A percentile compares a stretch with the other conserved stretches of the same genome.
phyloP scores from a whole-genome alignment of 2,888 invertebrate species.

The Cosmopolites sordidus region DNA sequence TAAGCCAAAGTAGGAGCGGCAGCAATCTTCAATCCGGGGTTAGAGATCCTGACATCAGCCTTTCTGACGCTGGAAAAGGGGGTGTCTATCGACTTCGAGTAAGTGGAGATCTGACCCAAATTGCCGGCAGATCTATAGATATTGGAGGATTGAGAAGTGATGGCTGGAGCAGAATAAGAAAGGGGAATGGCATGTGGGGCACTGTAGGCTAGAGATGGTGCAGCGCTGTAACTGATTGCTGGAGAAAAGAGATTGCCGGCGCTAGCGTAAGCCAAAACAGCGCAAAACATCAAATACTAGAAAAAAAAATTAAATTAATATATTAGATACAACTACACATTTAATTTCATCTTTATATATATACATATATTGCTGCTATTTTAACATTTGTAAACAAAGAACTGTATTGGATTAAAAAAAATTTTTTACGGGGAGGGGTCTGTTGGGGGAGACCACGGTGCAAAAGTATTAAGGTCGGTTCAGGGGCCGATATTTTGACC shows the following conservation, averaged over 20 bases:
- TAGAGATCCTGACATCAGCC: slow-evolving; percentile 66
- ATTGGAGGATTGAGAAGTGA: slow-evolving; percentile 59
- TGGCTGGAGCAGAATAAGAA: slow-evolving; percentile 52
- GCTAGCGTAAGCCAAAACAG: slow-evolving; percentile 51
- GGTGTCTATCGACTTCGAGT: slow-evolving; percentile 66
- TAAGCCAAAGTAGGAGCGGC: slow-evolving; percentile 29
- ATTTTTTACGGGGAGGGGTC: too few species aligned
- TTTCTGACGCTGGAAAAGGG: slow-evolving; percentile 70
- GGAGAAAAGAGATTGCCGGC: slow-evolving; percentile 53
- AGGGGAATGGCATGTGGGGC: slow-evolving; percentile 36
- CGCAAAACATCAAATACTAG: slow-evolving; percentile 53
- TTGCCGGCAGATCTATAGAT: slow-evolving; percentile 62
- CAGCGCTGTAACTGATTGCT: slow-evolving; percentile 48
- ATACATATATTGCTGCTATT: too few species aligned
- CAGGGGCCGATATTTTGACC: too few species aligned
- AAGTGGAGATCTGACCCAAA: slow-evolving; percentile 65
- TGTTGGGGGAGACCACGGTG: too few species aligned
- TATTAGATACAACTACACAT: too few species aligned
- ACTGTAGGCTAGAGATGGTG: slow-evolving; percentile 41
- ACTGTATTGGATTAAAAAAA: too few species aligned
- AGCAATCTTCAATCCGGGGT: slow-evolving; percentile 52
- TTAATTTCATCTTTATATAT: too few species aligned
- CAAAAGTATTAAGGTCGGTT: too few species aligned
- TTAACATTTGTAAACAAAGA: too few species aligned
- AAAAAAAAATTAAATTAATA: slow-evolving; percentile 7